Conservation (phyloP, 1,140 invertebrate genomes). For the Sinonovacula constricta region DNA sequence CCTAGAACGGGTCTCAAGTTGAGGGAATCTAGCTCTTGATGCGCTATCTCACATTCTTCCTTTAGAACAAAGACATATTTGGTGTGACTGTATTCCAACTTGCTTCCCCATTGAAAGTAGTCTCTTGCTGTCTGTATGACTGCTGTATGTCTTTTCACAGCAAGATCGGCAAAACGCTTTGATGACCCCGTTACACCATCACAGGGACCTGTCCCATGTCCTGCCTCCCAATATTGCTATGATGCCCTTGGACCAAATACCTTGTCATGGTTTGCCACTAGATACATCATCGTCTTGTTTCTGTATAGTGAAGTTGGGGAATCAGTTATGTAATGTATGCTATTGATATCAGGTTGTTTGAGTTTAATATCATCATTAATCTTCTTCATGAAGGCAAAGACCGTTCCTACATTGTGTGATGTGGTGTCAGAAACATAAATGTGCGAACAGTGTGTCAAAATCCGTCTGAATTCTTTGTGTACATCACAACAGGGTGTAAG, state of each 20-base stretch:
- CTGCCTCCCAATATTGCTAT: neutral
- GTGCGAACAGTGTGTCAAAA: neutral
- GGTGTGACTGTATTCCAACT: neutral
- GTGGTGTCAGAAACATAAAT: neutral
- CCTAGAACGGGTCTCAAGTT: neutral
- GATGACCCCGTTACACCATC: neutral
- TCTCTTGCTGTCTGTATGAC: neutral
- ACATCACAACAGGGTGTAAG: neutral
- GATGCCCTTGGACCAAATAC: neutral
- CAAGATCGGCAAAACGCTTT: neutral
- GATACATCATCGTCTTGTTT: neutral
- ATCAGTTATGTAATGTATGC: neutral
- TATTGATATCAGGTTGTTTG: neutral
- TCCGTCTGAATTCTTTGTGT: neutral
- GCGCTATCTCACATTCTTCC: neutral
- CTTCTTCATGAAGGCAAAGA: neutral
- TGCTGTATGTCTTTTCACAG: neutral
- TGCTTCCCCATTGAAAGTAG: neutral
- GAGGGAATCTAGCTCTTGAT: neutral
- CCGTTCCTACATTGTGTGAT: neutral
- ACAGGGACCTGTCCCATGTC: neutral
- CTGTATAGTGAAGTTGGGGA: neutral
- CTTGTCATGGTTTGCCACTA: neutral
- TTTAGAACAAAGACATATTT: neutral
- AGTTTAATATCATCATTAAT: neutral